A percentile compares a stretch with the other conserved stretches of the same genome.
phyloP scores from a whole-genome alignment of 2,888 invertebrate genomes.

The Latrodectus elegans region DNA sequence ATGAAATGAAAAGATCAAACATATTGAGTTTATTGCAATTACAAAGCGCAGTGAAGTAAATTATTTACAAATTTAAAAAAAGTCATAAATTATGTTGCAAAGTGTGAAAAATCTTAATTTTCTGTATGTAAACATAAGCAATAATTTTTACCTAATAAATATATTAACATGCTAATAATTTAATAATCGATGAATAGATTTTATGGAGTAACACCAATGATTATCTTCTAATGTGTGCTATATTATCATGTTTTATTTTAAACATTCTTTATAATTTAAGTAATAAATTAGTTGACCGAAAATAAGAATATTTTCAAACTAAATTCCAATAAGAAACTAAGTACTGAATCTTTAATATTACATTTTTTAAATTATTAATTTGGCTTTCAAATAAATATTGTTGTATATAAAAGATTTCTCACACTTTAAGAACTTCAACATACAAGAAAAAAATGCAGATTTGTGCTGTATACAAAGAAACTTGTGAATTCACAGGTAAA shows the following conservation, averaged over 20 bases:
- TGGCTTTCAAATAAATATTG: too few species aligned
- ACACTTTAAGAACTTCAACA: slow-evolving; percentile 15
- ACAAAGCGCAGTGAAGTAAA: not conserved
- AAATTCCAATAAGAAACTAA: too few species aligned
- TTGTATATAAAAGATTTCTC: not conserved
- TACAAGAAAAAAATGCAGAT: not conserved
- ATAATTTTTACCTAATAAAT: too few species aligned
- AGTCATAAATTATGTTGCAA: slow-evolving; percentile 7
- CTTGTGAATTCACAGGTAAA: slow-evolving; percentile 18
- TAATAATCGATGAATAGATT: not conserved
- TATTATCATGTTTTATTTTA: not conserved
- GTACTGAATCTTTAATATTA: too few species aligned
- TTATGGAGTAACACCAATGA: not conserved
- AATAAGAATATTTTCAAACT: too few species aligned
- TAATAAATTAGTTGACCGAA: too few species aligned
- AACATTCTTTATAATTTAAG: too few species aligned
- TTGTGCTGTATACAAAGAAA: slow-evolving; percentile 28
- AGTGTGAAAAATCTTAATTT: not conserved
- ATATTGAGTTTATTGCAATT: not conserved
- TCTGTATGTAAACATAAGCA: not conserved
- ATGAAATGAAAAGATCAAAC: not conserved
- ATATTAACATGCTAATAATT: not conserved
- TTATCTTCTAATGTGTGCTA: not conserved
- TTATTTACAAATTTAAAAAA: not conserved
- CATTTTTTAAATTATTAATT: too few species aligned